Evolutionary conservation across 2,797 vertebrate genomes (phyloP).

Genomic region (Oreochromis grahami): DNA sequence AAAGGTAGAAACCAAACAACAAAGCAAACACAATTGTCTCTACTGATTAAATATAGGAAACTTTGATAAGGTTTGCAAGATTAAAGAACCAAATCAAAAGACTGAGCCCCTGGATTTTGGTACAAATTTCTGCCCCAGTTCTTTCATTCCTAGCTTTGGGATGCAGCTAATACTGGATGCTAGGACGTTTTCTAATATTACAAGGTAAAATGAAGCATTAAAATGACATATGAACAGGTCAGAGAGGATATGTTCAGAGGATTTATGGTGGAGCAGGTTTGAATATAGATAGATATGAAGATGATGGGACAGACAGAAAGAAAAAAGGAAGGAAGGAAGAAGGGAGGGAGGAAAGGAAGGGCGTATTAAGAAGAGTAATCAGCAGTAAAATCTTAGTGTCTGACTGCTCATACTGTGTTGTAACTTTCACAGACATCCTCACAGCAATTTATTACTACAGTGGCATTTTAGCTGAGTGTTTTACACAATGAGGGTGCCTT

Average conservation of each 20-base stretch:
- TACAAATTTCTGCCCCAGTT: background rate
- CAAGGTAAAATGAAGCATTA: background rate
- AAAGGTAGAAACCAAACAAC: slow-evolving; percentile 42
- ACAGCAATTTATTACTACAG: rapidly evolving
- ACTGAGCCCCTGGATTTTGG: background rate
- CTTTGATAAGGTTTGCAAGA: background rate
- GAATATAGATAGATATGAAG: slow-evolving; percentile 42
- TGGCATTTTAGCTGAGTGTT: background rate
- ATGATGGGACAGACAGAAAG: slow-evolving; percentile 47
- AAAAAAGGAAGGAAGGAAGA: slow-evolving; percentile 31
- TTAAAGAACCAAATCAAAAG: background rate
- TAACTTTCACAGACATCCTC: background rate
- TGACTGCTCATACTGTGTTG: slow-evolving; percentile 22
- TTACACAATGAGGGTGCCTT: background rate
- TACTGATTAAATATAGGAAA: background rate
- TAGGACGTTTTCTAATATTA: background rate
- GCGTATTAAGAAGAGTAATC: slow-evolving; percentile 31
- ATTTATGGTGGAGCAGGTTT: slow-evolving; percentile 3
- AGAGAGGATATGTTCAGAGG: background rate
- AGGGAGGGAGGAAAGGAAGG: slow-evolving; percentile 41
- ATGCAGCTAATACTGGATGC: background rate
- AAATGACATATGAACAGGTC: background rate
- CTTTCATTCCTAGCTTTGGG: slow-evolving; percentile 40
- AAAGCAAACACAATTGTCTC: background rate
- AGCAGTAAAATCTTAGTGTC: slow-evolving; percentile 27